Conservation (phyloP, 2,888 invertebrate genomes). For the Megastigmus dorsalis region DNA sequence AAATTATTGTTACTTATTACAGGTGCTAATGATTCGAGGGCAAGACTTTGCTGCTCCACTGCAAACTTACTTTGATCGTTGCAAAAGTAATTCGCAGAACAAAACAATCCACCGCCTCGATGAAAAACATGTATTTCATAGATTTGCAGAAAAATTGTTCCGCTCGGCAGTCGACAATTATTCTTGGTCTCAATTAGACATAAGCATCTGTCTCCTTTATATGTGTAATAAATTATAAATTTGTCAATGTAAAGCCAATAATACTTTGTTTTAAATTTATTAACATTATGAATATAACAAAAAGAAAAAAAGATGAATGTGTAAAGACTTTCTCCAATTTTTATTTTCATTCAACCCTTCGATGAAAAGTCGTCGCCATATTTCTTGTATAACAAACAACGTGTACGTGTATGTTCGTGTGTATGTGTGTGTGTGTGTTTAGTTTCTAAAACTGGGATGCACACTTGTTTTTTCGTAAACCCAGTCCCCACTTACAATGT, state of each 20-base stretch:
- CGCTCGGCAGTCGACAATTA: conserved; percentile 62
- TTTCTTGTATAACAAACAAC: conserved; percentile 72
- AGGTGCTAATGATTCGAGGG: conserved; percentile 52
- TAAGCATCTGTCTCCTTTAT: conserved; percentile 58
- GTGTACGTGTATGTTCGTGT: too few species aligned
- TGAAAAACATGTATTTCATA: conserved; percentile 42
- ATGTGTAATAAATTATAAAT: conserved; percentile 56
- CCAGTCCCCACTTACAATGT: conserved; percentile 67
- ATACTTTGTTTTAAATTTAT: conserved; percentile 55
- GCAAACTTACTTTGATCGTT: conserved; percentile 48
- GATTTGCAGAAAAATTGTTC: conserved; percentile 64
- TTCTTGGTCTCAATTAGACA: conserved; percentile 60
- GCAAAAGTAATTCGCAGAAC: conserved; percentile 50
- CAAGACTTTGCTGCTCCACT: conserved; percentile 37
- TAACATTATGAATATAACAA: conserved; percentile 59
- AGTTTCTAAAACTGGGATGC: conserved; percentile 63
- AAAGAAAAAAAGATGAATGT: conserved; percentile 67
- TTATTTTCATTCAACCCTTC: conserved; percentile 69
- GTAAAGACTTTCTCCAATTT: conserved; percentile 70
- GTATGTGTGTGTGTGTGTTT: conserved; percentile 61
- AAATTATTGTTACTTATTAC: conserved; percentile 49
- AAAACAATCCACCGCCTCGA: conserved; percentile 43
- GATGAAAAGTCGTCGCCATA: conserved; percentile 69
- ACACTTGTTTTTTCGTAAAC: conserved; percentile 61
- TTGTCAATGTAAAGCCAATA: conserved; percentile 53